Base-by-base conservation (phyloP, 64 coral and sea anemone species). In the Stichodactyla mertensii region DNA sequence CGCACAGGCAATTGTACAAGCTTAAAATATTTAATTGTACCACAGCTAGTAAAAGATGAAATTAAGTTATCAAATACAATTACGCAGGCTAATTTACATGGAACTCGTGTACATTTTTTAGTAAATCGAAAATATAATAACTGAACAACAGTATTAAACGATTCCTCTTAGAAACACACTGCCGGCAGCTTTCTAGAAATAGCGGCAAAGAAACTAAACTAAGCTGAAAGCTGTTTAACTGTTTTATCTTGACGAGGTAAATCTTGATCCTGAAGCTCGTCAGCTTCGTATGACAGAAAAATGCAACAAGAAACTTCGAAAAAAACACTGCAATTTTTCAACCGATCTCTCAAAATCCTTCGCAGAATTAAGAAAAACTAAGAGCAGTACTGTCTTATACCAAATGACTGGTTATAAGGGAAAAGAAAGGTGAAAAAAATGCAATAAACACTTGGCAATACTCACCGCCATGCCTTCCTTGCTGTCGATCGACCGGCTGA, bases 401-500 rank as follows among this genome's bases (percentile, higher is more conserved):
- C 16, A 55, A 57, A 54, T 20, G 64, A 64, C 15, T 61, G 5
- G 36, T 86, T 86, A 31, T 31, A 36, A 22, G 16, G 52, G 52
- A 22, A 31, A 26, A 16, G 51, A 86, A 66, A 70, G 64, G 3
- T 11, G 20, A 74, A 15, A 86, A 71, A 20, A 71, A 10, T 15
- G 14, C 4, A 69, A 15, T 54, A 71, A 86, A 57, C 28, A 45
- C 36, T 45, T 67, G 31, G 5, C 15, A 51, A 52, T 45, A 66
- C 66, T 77, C 22, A 77, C 71, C 69, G 62, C 71, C 54, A 55
- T 71, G 71, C 64, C 79, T 87, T 77, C 86, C 22, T 86, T 86
- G 84, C 55, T 86, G 22, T 86, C 54, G 85, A 54, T 54, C 52
- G 36, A 67, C 52, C 66, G 64, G 54, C 45, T 62, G 59, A 86